Conservation (phyloP, 2,797 vertebrate species). For the Gambusia yucatana region DNA sequence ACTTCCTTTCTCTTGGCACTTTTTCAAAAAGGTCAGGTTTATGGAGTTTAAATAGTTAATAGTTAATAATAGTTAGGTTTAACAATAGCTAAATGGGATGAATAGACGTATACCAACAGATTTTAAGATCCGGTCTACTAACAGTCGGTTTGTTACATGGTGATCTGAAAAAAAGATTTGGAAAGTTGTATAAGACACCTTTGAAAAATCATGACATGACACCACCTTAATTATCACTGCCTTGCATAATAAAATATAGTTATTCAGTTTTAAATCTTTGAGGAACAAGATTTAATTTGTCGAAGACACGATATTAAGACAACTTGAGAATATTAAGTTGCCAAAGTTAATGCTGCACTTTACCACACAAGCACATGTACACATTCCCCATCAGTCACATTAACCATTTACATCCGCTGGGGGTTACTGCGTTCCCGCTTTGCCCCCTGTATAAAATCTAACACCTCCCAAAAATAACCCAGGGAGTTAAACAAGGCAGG, state of each 20-base stretch:
- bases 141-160: neutral
- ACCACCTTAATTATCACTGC: neutral
- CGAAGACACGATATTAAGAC: constrained; percentile 54
- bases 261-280: neutral
- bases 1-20: neutral
- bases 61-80: too few relatives aligned
- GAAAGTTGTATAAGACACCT: neutral
- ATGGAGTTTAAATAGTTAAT: neutral
- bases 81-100: neutral
- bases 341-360: constrained; percentile 45
- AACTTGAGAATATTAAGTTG: constrained; percentile 39
- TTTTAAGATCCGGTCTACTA: neutral
- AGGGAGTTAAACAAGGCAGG: constrained; percentile 74
- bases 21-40: neutral
- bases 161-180: neutral
- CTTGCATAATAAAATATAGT: neutral
- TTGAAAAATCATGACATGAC: neutral
- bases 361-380: constrained; percentile 29
- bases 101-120: neutral
- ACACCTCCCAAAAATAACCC: constrained; percentile 78
- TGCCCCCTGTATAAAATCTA: constrained; percentile 67
- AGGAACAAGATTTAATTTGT: constrained; percentile 13
- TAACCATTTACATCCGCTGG: constrained; percentile 76
- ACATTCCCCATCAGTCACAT: constrained; percentile 66
- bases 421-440: constrained; percentile 43